Evolutionary conservation across 2,888 invertebrate genomes (phyloP).

Genomic region (Megalurothrips usitatus): DNA sequence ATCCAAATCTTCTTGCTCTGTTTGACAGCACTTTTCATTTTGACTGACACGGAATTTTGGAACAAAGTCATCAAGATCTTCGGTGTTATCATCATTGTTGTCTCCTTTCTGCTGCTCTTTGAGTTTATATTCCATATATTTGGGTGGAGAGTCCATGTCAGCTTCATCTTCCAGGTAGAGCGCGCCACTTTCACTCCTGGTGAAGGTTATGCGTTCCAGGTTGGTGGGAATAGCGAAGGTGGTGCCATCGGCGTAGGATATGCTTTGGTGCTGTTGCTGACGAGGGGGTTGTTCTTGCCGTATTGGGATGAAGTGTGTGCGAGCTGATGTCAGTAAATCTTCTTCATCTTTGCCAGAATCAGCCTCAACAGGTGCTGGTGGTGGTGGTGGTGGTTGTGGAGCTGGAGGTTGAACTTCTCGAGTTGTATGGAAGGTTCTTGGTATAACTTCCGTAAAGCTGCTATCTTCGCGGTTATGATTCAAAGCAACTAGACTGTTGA

Average conservation of each 20-base stretch:
- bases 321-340: slow-evolving; percentile 69
- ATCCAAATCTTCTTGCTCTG: slow-evolving; percentile 44
- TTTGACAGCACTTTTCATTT: slow-evolving; percentile 57
- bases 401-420: slow-evolving; percentile 31
- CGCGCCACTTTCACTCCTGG: slow-evolving; percentile 61
- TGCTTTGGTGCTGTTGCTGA: slow-evolving; percentile 36
- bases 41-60: slow-evolving; percentile 65
- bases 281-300: slow-evolving; percentile 50
- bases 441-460: slow-evolving; percentile 58
- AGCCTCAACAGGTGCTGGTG: slow-evolving; percentile 34
- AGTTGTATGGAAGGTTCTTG: slow-evolving; percentile 41
- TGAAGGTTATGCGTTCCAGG: slow-evolving; percentile 61
- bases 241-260: slow-evolving; percentile 62
- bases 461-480: slow-evolving; percentile 60
- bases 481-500: slow-evolving; percentile 53
- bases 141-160: slow-evolving; percentile 44
- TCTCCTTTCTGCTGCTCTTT: slow-evolving; percentile 40
- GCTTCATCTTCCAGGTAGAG: slow-evolving; percentile 55
- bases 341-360: slow-evolving; percentile 52
- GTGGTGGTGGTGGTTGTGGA: slow-evolving; percentile 31
- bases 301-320: slow-evolving; percentile 81
- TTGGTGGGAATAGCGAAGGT: slow-evolving; percentile 62
- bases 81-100: slow-evolving; percentile 39
- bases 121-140: slow-evolving; percentile 49
- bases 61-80: slow-evolving; percentile 50